Base-by-base conservation (phyloP, 2,888 invertebrate species). In the Drosophila sordidula region DNA sequence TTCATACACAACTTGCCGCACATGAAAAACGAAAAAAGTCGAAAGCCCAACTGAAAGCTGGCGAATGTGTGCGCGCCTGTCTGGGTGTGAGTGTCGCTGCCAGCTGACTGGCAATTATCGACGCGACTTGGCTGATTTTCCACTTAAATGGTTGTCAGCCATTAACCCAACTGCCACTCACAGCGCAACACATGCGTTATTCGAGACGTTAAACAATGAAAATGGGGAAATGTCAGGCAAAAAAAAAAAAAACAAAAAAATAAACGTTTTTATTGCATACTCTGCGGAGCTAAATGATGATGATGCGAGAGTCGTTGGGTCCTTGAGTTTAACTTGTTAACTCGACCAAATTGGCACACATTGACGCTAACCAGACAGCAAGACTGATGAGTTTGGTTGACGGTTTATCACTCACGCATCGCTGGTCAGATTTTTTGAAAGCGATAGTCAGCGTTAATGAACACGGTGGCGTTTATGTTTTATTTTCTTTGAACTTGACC, bases 131-230 rank as follows among this genome's bases (percentile, higher is more conserved):
- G 36, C 62, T 64, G 75, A 78, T 75, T 75, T 78, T 69, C 59
- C 70, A 75, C 79, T 76, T 66, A 47, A 61, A 71, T 54, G 68
- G 41, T 32, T 79, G 77, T 71, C 81, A 71, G 78, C 79, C 63
- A 81, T 81, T 79, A 81, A 78, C 56, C 79, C 46, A 75, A 75
- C 49, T 70, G 78, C 59, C 75, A 73, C 62, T 65, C 76, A 64
- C 44, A 63, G 62, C 46, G 32, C 45, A 39, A 58, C 52, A 56
- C 68, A 49, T 58, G 52, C 61, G 70, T 80, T 54, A 78, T 78
- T 62, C 57, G 74, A 70, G 78, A 59, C 45, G 56, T 59, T 18
- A 61, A 59, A 64, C 78, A 78, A 70, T 70, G 73, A 70, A 69
- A 72, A 69, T 34, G 42, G 16, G 12, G 32, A 42, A 57, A 46